These are phyloP conservation scores for Alligator mississippiensis DNA, from an alignment of 2,113 vertebrate species.

Conservation along the genomic window DNA sequence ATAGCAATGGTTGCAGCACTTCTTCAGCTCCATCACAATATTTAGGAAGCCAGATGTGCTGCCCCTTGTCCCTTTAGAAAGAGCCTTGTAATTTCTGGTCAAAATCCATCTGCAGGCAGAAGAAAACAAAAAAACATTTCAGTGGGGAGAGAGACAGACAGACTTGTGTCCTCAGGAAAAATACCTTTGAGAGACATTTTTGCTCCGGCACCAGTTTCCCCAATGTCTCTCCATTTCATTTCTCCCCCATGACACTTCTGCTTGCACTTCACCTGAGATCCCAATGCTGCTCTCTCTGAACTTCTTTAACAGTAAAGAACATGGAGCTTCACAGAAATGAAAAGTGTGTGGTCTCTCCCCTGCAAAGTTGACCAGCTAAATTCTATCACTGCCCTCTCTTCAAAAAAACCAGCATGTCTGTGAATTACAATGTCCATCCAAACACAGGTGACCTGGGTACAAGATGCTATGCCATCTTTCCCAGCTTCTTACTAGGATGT, in stretches of 20 bases:
- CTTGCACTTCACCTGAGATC: not conserved
- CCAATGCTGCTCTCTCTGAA: not conserved
- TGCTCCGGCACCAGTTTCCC: not conserved
- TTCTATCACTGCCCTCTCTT: not conserved
- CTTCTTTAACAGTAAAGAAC: not conserved
- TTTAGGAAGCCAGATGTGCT: slow-evolving; percentile 97
- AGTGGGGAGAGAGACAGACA: not conserved
- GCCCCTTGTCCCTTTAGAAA: slow-evolving; percentile 91
- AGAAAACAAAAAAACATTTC: not conserved
- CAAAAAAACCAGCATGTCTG: not conserved
- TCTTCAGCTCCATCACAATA: slow-evolving; percentile 99
- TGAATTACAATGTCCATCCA: no score
- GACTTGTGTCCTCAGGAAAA: not conserved
- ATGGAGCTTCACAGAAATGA: not conserved
- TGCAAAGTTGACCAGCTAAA: not conserved
- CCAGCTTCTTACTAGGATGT: not conserved
- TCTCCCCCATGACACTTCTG: not conserved
- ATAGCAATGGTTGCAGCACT: slow-evolving; percentile 97
- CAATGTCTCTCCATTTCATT: not conserved
- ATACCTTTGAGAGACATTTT: not conserved
- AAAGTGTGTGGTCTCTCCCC: not conserved
- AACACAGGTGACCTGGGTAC: not conserved
- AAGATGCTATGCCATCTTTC: not conserved
- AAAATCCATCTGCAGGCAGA: slow-evolving; percentile 92
- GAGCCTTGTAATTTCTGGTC: slow-evolving; percentile 97